A percentile compares a stretch with the other conserved stretches of the same genome.
These are phyloP conservation scores for Neodiprion virginianus DNA, from an alignment of 1,140 invertebrate species.

Conservation along the genomic window DNA sequence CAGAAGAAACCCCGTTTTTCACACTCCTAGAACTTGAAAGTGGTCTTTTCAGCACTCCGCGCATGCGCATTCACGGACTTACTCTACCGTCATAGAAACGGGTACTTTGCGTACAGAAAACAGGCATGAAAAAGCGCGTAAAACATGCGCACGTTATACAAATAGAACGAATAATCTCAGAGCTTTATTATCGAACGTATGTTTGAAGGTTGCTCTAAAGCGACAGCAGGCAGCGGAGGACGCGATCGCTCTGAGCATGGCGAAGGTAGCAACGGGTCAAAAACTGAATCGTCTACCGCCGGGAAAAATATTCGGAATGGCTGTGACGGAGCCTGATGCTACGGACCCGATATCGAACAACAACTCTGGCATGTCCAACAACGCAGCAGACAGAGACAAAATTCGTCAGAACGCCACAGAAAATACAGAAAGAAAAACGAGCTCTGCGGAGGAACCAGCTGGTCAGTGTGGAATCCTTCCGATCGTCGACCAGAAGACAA, in stretches of 20 bases:
- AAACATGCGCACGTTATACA: background rate
- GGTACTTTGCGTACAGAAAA: no score
- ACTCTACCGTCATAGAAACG: no score
- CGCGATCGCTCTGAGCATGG: conserved; percentile 90
- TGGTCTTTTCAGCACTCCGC: no score
- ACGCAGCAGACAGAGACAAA: conserved; percentile 55
- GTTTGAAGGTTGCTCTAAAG: conserved; percentile 89
- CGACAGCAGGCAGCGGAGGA: conserved; percentile 97
- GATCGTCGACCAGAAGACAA: background rate
- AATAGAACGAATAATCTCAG: background rate
- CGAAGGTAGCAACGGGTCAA: conserved; percentile 87
- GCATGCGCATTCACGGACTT: no score
- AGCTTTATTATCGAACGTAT: conserved; percentile 16
- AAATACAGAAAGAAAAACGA: conserved; percentile 52
- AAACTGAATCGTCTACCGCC: conserved; percentile 83
- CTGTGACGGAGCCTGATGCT: conserved; percentile 70
- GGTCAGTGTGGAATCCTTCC: background rate
- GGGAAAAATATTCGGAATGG: conserved; percentile 89
- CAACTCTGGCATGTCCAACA: background rate
- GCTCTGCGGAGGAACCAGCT: conserved; percentile 30
- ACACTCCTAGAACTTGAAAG: no score
- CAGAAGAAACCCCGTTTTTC: no score
- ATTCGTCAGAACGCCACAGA: conserved; percentile 56
- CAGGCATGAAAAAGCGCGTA: no score
- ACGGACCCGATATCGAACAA: conserved; percentile 37